phyloP scores from a whole-genome alignment of 2,888 invertebrate species.

The Orchesella flavescens region DNA sequence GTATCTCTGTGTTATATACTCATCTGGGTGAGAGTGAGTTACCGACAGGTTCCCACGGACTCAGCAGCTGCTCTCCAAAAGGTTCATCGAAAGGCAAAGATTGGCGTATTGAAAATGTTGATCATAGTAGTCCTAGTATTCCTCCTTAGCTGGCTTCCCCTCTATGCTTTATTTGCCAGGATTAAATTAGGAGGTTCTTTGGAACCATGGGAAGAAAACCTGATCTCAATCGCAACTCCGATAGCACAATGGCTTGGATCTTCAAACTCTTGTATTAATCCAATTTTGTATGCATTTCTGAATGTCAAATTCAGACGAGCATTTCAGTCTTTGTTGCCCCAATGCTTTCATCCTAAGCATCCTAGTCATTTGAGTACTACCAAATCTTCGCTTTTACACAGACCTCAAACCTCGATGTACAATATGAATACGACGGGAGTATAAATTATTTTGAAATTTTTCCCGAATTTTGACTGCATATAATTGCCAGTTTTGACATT shows the following conservation, averaged over 20 bases:
- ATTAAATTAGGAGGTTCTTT: conserved; percentile 87
- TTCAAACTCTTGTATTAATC: conserved; percentile 96
- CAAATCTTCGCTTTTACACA: conserved; percentile 68
- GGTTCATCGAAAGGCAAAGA: conserved; percentile 85
- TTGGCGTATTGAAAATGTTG: conserved; percentile 90
- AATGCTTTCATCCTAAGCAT: conserved; percentile 66
- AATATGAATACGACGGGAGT: conserved; percentile 61
- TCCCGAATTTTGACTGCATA: conserved; percentile 84
- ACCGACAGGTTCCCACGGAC: conserved; percentile 90
- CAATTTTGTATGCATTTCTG: conserved; percentile 79
- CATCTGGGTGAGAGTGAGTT: conserved; percentile 93
- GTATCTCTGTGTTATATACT: conserved; percentile 93
- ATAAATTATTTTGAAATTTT: no score
- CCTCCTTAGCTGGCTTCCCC: conserved; percentile 92
- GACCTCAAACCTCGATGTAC: conserved; percentile 68
- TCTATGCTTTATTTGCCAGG: conserved; percentile 90
- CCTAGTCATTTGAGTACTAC: conserved; percentile 66
- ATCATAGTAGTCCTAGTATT: conserved; percentile 94
- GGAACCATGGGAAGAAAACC: conserved; percentile 84
- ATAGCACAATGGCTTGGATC: conserved; percentile 94
- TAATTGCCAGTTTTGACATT: background rate
- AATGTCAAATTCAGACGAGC: conserved; percentile 71
- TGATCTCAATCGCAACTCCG: conserved; percentile 85
- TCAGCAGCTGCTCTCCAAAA: conserved; percentile 92
- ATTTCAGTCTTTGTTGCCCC: conserved; percentile 67